Evolutionary conservation across 2,888 invertebrate genomes (phyloP).

Genomic region (Mycalesis mineus): DNA sequence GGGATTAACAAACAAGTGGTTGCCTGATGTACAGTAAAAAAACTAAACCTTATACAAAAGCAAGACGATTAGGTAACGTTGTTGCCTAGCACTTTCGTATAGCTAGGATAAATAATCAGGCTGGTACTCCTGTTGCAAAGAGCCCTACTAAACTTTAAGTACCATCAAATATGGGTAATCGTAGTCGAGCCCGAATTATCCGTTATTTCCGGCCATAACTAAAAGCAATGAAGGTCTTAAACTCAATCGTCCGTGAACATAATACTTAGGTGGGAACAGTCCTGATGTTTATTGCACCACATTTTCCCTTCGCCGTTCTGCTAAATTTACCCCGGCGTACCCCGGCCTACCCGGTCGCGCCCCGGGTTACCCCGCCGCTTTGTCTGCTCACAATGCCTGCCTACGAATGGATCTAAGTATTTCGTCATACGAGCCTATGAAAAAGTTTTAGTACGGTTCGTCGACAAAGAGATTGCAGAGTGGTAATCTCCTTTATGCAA

Average conservation of each 20-base stretch:
- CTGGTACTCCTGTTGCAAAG: no score
- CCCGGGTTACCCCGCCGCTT: neutral
- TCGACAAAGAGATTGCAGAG: slow-evolving; percentile 6
- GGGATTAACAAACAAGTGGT: no score
- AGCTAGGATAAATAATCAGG: no score
- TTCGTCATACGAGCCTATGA: slow-evolving; percentile 14
- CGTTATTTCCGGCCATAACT: neutral
- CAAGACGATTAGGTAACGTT: no score
- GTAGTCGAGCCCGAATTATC: no score
- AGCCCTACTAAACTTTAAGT: no score
- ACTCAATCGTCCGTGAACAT: neutral
- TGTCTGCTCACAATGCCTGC: slow-evolving; percentile 14
- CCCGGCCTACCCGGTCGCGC: neutral
- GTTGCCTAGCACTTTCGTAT: no score
- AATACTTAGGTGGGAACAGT: neutral
- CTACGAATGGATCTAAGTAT: slow-evolving; percentile 11
- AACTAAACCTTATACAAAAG: no score
- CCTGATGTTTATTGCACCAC: neutral
- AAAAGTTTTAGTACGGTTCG: slow-evolving; percentile 15
- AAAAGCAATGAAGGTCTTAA: neutral
- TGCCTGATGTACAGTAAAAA: no score
- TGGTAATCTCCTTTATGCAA: slow-evolving; percentile 5
- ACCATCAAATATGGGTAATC: no score
- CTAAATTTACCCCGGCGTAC: neutral
- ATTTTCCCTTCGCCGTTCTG: neutral